phyloP scores from a whole-genome alignment of 2,113 vertebrate genomes.

The Geothlypis trichas region DNA sequence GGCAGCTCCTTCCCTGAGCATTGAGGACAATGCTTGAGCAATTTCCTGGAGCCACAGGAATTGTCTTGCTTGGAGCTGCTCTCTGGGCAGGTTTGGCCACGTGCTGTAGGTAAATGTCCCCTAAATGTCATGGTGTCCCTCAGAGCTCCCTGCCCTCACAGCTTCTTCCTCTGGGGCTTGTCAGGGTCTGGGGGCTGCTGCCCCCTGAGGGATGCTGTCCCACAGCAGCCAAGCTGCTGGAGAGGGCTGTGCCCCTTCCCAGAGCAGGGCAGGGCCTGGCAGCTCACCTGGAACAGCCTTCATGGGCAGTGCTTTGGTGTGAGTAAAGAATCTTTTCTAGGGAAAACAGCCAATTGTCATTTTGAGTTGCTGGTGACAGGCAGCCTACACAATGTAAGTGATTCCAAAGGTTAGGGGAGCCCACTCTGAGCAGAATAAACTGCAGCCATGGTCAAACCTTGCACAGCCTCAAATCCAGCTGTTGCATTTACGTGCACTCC shows the following conservation, averaged over 20 bases:
- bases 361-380: neutral
- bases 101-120: neutral
- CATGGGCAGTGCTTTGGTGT: neutral
- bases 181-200: neutral
- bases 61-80: neutral
- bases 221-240: fast-evolving
- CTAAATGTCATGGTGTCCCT: neutral
- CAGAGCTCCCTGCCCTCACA: neutral
- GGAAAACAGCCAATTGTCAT: neutral
- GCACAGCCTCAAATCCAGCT: neutral
- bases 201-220: neutral
- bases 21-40: fast-evolving
- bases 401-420: neutral
- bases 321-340: neutral
- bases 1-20: neutral
- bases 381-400: neutral
- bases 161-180: neutral
- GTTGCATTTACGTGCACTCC: neutral
- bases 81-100: neutral
- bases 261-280: neutral
- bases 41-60: neutral
- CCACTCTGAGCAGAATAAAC: neutral
- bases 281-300: neutral
- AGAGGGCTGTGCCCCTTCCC: neutral
- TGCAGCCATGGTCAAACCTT: neutral